Evolutionary conservation across 2,888 invertebrate species (phyloP), one percentile per base, ranked within the genome.

Genomic region (Danaus chrysippus): DNA sequence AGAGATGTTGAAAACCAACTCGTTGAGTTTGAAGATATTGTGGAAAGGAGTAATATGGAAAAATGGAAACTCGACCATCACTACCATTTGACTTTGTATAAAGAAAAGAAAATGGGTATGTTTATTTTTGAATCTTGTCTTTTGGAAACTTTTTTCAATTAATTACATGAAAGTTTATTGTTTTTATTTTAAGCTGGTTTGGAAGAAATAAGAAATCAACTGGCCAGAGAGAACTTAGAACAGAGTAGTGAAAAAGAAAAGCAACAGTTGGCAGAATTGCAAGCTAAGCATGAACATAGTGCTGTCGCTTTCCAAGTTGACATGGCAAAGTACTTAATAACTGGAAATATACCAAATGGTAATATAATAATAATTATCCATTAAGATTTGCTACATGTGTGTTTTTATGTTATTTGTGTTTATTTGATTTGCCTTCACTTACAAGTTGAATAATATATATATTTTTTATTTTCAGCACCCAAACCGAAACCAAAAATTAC

Each of bases 31-130:
- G 94, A 95, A 76, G 93, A 94, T 74, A 78, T 94, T 63, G 92
- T 95, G 12, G 95, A 95, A 74, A 92, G 92, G 66, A 91, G 93
- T 66, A 94, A 95, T 68, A 91, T 95, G 76, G 93, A 95, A 73
- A 93, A 92, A 74, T 92, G 93, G 83, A 94, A 95, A 79, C 77
- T 94, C 53, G 94, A 95, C 74, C 95, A 95, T 75, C 91, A 93
- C 70, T 94, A 94, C 75, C 94, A 95, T 69, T 86, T 96, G 59
- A 92, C 93, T 15, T 81, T 94, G 69, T 95, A 95, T 71, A 93
- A 94, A 77, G 93, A 94, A 71, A 94, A 93, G 72, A 95, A 95
- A 85, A 87, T 94, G 79, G 93, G 95, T 95, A 81, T 76, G 76
- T 66, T 58, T 1, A 19, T n/a, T 19, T 9, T 8, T 1, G 12